Percentiles rank a stretch among this genome's conserved stretches.
phyloP scores from a whole-genome alignment of 2,797 vertebrate genomes.

The Hemitrygon akajei region DNA sequence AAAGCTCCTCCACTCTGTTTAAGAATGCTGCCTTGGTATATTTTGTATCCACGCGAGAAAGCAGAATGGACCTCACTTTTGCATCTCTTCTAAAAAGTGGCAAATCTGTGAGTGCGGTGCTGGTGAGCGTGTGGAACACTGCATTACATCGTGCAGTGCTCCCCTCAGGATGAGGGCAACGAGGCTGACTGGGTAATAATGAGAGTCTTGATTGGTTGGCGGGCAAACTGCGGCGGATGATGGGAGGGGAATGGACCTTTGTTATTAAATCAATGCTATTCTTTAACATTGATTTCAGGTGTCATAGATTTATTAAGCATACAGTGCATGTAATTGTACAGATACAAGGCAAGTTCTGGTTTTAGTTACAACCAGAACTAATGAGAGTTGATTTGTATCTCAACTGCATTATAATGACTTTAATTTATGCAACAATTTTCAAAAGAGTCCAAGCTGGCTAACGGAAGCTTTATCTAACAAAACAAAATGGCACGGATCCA shows the following conservation, averaged over 20 bases:
- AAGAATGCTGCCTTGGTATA: neutral
- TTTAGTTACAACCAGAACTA: neutral
- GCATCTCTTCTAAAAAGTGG: neutral
- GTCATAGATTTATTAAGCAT: neutral
- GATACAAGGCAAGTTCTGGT: neutral
- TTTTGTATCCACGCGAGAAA: neutral
- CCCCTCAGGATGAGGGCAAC: neutral
- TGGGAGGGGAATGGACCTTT: neutral
- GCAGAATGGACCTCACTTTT: neutral
- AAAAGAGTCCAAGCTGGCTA: neutral
- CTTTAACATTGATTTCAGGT: neutral
- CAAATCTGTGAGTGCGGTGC: neutral
- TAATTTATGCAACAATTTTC: neutral
- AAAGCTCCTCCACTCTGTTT: neutral
- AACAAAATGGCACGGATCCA: neutral
- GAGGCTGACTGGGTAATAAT: too few relatives aligned
- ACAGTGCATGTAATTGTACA: neutral
- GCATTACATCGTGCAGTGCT: neutral
- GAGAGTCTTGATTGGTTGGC: neutral
- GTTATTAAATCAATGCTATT: neutral
- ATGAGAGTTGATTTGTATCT: neutral
- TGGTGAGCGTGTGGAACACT: neutral
- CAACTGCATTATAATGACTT: too few relatives aligned
- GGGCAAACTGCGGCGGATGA: neutral
- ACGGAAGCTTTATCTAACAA: neutral